phyloP scores from a whole-genome alignment of 2,797 vertebrate genomes.

The Gastrophryne carolinensis region DNA sequence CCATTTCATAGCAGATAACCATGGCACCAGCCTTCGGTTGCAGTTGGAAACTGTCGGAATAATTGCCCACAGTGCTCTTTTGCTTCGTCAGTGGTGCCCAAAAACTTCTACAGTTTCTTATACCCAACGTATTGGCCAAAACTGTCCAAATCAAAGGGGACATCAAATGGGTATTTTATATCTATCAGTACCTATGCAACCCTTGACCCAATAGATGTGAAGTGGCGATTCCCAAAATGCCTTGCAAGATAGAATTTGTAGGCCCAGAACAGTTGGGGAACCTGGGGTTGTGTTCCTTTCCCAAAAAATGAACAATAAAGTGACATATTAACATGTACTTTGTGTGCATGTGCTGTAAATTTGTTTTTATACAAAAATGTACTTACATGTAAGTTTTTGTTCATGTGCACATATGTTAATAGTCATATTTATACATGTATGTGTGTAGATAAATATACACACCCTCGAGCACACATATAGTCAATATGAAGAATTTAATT shows the following conservation, averaged over 20 bases:
- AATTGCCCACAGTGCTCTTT: background rate
- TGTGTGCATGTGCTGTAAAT: slow-evolving; percentile 32
- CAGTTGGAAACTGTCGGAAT: background rate
- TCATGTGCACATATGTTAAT: slow-evolving; percentile 33
- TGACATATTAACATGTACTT: slow-evolving; percentile 22
- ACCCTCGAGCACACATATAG: slow-evolving; percentile 13
- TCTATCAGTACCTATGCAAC: background rate
- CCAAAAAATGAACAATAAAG: slow-evolving; percentile 12
- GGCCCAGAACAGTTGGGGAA: background rate
- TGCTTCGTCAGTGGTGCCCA: background rate
- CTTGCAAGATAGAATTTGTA: background rate
- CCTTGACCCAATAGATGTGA: background rate
- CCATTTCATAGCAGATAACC: too few relatives aligned
- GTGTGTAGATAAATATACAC: slow-evolving; percentile 32
- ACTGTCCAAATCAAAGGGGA: background rate
- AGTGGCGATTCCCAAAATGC: background rate
- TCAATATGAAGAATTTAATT: background rate
- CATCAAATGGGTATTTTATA: background rate
- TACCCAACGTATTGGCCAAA: background rate
- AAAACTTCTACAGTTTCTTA: background rate
- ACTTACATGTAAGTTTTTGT: slow-evolving; percentile 35
- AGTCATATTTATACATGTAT: slow-evolving; percentile 27
- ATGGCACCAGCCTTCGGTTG: too few relatives aligned
- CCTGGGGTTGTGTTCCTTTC: background rate
- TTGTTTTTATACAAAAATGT: slow-evolving; percentile 32